Base-by-base conservation (phyloP, 2,797 vertebrate species). In the Channa striata region DNA sequence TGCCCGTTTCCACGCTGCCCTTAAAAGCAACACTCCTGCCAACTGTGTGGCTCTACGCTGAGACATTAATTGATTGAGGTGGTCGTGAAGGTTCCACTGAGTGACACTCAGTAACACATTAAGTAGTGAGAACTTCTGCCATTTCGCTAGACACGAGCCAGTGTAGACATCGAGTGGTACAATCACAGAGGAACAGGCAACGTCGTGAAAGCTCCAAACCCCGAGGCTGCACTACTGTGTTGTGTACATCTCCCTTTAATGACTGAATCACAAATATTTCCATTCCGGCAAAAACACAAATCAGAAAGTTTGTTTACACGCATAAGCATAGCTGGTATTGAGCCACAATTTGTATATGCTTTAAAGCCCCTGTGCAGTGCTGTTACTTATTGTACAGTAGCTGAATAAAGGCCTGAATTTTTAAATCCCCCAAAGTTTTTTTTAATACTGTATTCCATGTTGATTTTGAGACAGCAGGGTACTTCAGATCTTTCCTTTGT, bases 61-160 rank as follows among this genome's bases (percentile, higher is more conserved):
- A 84, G 83, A 87, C 67, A 48, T 83, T 86, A 78, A 88, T 83
- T 82, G 75, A 78, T 70, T 69, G 78, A 77, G 87, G 90, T 82
- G 56, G 77, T 71, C 77, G 77, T 77, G 78, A 83, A 78, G 80
- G 81, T 84, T 71, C 67, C 30, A 44, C 72, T 78, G 68, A 83
- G 66, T 82, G 84, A 80, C 80, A 66, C 74, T 81, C 69, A 85
- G 67, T 80, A 85, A 81, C 79, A 80, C 61, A 58, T 76, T 57
- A 72, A 51, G 19, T 57, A 51, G 72, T 14, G 39, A 68, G 46
- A 64, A 74, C 77, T 71, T 82, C 78, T 77, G 79, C 82, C 56
- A 68, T 57, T 57, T 46, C 40, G 57, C 36, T 25, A 68, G 50
- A 72, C 61, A 36, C 49, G 37, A 30, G 68, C 67, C 44, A 46